Base-by-base conservation (phyloP, 1,140 invertebrate species). In the Papilio polytes region DNA sequence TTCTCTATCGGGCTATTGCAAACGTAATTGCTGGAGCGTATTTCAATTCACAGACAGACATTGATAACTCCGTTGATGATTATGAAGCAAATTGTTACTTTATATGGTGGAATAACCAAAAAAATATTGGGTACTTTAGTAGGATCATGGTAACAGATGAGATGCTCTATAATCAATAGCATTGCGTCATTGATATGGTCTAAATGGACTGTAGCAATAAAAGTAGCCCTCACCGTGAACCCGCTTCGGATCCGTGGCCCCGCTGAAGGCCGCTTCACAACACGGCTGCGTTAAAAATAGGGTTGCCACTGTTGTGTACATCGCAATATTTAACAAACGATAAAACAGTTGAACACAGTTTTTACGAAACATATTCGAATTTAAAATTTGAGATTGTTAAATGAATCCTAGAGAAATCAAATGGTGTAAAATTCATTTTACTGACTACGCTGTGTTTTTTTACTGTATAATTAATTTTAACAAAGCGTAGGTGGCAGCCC, bases 211-310 rank as follows among this genome's bases (percentile, higher is more conserved):
- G 86, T 82, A 88, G 90, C 84, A 91, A 90, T 92, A 91, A 94
- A 91, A 86, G 88, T 87, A 91, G 88, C 90, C 91, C 90, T 91
- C 88, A 85, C 92, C 90, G 86, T 92, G 92, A 94, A 92, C 92
- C 90, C 90, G 77, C 73, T 82, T 83, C 81, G 83, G 83, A 86
- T 81, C 84, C 84, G 83, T 81, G 86, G 88, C 86, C 88, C 86
- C 85, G 82, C 77, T 74, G 87, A 91, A 91, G 91, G 90, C 84
- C 87, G 85, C 80, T 63, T 53, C 46, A 81, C 81, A 83, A 81
- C 77, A 81, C 63, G 26, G 63, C 63, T 70, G 63, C 26, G 26
- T 70, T 70, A 70, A 26, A 31, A 31, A 31, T 70, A 70, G 63
- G 63, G 63, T 70, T 70, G 26, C 63, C 63, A 70, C 22, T 26